Percentiles rank a stretch among this genome's conserved stretches.
Conservation (phyloP, 1,140 invertebrate species). For the Drosophila willistoni region DNA sequence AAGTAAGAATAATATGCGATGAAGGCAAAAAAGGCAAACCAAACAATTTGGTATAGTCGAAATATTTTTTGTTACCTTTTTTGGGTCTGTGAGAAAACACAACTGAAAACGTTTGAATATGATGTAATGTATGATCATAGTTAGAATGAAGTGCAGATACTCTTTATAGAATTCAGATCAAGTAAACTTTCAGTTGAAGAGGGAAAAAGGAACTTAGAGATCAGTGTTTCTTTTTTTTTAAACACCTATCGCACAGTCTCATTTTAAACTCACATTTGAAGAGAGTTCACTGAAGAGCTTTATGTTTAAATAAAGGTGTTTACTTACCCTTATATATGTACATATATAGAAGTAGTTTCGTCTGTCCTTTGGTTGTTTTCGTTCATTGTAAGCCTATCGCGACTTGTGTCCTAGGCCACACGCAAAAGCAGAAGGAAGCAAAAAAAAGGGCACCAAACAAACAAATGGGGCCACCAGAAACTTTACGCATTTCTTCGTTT, state of each 20-base stretch:
- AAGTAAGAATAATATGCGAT: conserved; percentile 40
- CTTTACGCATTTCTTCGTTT: conserved; percentile 55
- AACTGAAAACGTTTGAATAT: conserved; percentile 39
- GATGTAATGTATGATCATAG: not conserved
- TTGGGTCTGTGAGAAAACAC: conserved; percentile 22
- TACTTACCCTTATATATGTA: not conserved
- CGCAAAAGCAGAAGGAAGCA: not conserved
- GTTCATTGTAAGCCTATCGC: conserved; percentile 56
- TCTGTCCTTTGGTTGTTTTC: conserved; percentile 14
- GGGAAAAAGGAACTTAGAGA: no score
- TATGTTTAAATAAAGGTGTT: not conserved
- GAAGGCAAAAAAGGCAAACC: conserved; percentile 65
- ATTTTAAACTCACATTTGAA: no score
- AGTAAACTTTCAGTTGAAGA: no score
- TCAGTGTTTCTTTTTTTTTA: no score
- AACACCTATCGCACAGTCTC: no score
- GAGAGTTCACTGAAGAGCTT: no score
- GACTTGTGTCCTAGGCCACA: conserved; percentile 52
- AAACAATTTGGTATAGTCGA: conserved; percentile 70
- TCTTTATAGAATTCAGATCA: conserved; percentile 2
- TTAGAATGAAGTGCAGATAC: conserved; percentile 27
- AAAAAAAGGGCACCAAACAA: conserved; percentile 36
- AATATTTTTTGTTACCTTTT: conserved; percentile 64
- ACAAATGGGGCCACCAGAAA: conserved; percentile 46
- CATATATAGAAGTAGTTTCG: not conserved